phyloP scores from a whole-genome alignment of 1,140 invertebrate genomes.

The Pteromalus puparum region DNA sequence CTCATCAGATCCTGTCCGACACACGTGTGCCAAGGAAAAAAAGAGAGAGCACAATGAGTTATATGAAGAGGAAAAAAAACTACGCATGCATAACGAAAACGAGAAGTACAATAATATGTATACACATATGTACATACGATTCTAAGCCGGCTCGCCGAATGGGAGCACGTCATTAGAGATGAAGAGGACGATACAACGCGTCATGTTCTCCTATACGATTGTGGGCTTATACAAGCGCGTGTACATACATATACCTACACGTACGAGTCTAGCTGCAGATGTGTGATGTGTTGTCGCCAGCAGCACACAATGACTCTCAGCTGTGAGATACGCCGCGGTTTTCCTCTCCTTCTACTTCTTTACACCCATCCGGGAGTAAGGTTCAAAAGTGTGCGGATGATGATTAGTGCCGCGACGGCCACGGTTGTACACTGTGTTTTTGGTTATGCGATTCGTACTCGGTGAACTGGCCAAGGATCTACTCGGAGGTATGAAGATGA shows the following conservation, averaged over 20 bases:
- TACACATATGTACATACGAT: neutral
- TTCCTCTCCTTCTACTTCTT: neutral
- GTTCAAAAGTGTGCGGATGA: neutral
- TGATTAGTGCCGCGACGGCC: no score
- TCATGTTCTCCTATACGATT: neutral
- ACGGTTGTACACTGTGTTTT: neutral
- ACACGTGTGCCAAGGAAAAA: neutral
- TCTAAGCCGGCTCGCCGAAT: neutral
- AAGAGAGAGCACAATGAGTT: neutral
- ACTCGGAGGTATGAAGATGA: neutral
- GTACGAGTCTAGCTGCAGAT: no score
- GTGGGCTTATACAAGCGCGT: no score
- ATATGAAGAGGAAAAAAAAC: neutral
- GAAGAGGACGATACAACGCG: constrained; percentile 17
- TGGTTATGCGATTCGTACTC: constrained; percentile 22
- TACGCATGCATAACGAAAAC: neutral
- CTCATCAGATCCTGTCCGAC: neutral
- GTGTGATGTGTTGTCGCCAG: no score
- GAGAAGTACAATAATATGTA: neutral
- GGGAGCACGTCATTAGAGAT: constrained; percentile 10
- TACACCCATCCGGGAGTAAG: neutral
- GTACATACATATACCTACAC: no score
- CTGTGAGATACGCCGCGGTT: neutral
- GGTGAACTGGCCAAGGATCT: neutral
- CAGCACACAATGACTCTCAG: neutral